Percentiles rank a stretch among this genome's conserved stretches.
Evolutionary conservation across 2,888 invertebrate species (phyloP).

Genomic region (Calliopum simillimum): DNA sequence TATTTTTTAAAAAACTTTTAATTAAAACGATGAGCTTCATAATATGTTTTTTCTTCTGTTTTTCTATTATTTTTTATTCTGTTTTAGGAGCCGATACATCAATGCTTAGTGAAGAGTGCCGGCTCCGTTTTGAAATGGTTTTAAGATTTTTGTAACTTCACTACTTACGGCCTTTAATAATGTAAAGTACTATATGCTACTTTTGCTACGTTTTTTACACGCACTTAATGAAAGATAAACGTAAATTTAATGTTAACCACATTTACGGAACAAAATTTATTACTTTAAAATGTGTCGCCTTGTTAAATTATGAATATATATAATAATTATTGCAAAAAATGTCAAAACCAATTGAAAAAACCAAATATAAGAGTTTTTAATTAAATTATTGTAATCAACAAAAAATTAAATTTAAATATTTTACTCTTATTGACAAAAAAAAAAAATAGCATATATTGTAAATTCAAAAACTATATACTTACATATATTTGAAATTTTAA

Average conservation of each 20-base stretch:
- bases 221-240: background rate
- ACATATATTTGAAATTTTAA: slow-evolving; percentile 19
- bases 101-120: background rate
- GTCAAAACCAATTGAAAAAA: slow-evolving; percentile 32
- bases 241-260: too few relatives aligned
- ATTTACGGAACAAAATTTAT: background rate
- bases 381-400: slow-evolving; percentile 47
- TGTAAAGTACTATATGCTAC: background rate
- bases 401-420: slow-evolving; percentile 44
- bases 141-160: background rate
- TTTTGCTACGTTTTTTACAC: slow-evolving; percentile 32
- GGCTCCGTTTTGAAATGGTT: background rate
- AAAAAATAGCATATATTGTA: slow-evolving; percentile 41
- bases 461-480: slow-evolving; percentile 32
- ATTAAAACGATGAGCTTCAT: background rate
- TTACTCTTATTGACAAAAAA: slow-evolving; percentile 20
- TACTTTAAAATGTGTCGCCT: slow-evolving; percentile 32
- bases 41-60: background rate
- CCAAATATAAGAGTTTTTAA: slow-evolving; percentile 52
- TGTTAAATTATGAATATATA: slow-evolving; percentile 25
- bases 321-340: slow-evolving; percentile 29
- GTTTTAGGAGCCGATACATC: too few relatives aligned
- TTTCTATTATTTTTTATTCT: too few relatives aligned
- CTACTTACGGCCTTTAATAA: slow-evolving; percentile 17
- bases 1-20: background rate